Percentiles rank a stretch among this genome's conserved stretches.
These are phyloP conservation scores for Cranoglanis bouderius DNA, from an alignment of 2,113 vertebrate species.

Conservation along the genomic window DNA sequence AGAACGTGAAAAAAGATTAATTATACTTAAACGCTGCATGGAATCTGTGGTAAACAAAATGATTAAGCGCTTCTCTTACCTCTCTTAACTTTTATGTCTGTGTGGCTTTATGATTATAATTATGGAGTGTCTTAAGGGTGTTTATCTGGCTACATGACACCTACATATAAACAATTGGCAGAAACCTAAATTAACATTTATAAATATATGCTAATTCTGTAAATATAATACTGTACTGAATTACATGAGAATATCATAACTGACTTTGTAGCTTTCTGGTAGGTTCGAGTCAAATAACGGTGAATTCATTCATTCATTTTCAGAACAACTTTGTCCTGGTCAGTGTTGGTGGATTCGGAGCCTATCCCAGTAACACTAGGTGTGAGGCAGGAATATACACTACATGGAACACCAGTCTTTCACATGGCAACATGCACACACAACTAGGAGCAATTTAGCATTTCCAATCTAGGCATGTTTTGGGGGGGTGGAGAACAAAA, in stretches of 20 bases:
- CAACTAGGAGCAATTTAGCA: neutral
- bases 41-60: neutral
- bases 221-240: neutral
- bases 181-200: neutral
- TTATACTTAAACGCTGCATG: conserved; percentile 9
- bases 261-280: neutral
- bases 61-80: neutral
- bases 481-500: neutral
- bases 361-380: neutral
- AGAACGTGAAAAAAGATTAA: conserved; percentile 7
- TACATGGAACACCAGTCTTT: neutral
- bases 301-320: neutral
- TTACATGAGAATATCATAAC: neutral
- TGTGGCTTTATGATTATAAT: neutral
- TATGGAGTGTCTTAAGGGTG: neutral
- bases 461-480: neutral
- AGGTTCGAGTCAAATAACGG: neutral
- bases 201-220: neutral
- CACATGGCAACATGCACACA: neutral
- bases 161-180: neutral
- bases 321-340: neutral
- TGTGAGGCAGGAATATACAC: neutral
- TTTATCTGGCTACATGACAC: neutral
- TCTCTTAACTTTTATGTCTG: conserved; percentile 1
- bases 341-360: neutral